These are phyloP conservation scores for Saguinus imperator DNA, from an alignment of 2,113 vertebrate species.

Conservation along the genomic window DNA sequence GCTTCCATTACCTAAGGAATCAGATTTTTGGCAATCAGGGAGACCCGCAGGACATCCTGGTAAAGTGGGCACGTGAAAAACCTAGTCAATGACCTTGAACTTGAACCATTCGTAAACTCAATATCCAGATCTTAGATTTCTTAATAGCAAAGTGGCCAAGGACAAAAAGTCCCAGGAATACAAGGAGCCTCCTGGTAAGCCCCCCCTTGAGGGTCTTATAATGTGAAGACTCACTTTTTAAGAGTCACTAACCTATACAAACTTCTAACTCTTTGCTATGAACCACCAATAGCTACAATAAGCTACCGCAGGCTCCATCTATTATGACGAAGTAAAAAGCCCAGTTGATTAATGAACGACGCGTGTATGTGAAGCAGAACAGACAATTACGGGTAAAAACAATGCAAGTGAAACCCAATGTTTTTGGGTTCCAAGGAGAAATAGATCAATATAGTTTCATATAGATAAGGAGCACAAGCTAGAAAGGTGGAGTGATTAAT, in stretches of 20 bases:
- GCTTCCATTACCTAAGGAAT: neutral
- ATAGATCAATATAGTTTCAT: neutral
- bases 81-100: neutral
- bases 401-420: neutral
- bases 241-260: neutral
- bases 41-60: neutral
- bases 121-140: neutral
- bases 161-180: accelerated
- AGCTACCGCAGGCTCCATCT: neutral
- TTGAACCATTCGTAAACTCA: neutral
- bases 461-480: neutral
- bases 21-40: neutral
- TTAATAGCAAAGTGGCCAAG: neutral
- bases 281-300: neutral
- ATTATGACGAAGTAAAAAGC: neutral
- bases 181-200: neutral
- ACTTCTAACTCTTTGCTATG: neutral
- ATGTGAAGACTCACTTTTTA: neutral
- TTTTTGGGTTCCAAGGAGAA: neutral
- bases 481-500: neutral
- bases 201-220: neutral
- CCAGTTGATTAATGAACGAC: neutral
- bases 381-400: neutral
- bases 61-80: neutral
- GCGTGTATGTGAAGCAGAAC: neutral